Evolutionary conservation across 1,140 invertebrate genomes (phyloP).

Genomic region (Zaprionus camerounensis): DNA sequence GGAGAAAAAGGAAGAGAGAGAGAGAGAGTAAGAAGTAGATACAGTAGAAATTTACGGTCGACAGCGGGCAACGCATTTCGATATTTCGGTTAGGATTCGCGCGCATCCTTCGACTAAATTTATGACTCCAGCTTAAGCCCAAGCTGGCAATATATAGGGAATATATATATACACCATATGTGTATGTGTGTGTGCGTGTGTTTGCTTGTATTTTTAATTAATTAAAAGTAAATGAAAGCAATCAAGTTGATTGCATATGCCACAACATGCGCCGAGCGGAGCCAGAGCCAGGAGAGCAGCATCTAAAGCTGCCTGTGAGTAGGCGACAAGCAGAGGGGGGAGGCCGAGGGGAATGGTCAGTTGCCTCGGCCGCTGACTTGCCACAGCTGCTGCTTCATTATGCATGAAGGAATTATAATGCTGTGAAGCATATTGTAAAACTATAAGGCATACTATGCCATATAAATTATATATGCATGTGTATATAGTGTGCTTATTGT

Average conservation of each 20-base stretch:
- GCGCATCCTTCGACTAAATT: constrained; percentile 22
- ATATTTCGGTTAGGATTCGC: constrained; percentile 24
- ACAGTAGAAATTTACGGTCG: constrained; percentile 30
- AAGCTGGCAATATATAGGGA: not conserved
- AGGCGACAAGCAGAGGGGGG: not conserved
- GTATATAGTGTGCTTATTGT: not conserved
- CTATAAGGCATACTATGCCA: not conserved
- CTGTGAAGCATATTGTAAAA: constrained; percentile 5
- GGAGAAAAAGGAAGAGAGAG: constrained; percentile 4
- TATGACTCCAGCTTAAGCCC: constrained; percentile 26
- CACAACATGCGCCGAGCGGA: constrained; percentile 15
- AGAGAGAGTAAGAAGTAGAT: constrained; percentile 27
- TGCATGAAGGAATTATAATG: constrained; percentile 24
- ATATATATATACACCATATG: constrained; percentile 8
- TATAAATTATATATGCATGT: constrained; percentile 14
- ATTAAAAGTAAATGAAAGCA: constrained; percentile 81
- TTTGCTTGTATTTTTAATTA: constrained; percentile 65
- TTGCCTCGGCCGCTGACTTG: not conserved
- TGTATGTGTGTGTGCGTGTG: constrained; percentile 5
- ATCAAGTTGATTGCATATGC: constrained; percentile 69
- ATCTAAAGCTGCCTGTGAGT: not conserved
- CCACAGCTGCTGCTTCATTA: constrained; percentile 30
- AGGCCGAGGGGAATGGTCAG: not conserved
- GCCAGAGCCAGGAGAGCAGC: not conserved
- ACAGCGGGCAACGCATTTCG: not conserved